phyloP scores from a whole-genome alignment of 2,797 vertebrate genomes.

The Zenarchopterus dispar region DNA sequence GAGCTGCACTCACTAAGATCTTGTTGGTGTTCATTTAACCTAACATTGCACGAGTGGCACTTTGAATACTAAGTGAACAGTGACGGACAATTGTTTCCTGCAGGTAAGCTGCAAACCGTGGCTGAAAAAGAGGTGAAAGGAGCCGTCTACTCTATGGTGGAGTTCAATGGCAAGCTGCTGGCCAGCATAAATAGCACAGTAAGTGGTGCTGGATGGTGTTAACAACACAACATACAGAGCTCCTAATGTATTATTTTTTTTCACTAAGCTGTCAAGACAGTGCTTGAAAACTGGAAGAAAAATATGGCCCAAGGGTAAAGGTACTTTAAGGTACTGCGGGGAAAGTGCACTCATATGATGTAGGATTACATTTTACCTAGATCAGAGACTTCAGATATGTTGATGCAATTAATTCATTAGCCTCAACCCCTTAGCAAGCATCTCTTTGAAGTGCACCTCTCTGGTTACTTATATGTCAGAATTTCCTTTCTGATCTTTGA shows the following conservation, averaged over 20 bases:
- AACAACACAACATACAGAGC: not conserved
- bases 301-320: too few relatives aligned
- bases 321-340: too few relatives aligned
- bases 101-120: slow-evolving; percentile 97
- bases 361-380: too few relatives aligned
- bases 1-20: slow-evolving; percentile 8
- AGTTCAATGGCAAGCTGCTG: slow-evolving; percentile 97
- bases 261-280: too few relatives aligned
- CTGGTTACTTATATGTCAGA: too few relatives aligned
- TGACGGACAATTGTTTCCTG: slow-evolving; percentile 31
- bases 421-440: too few relatives aligned
- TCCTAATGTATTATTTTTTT: not conserved
- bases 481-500: too few relatives aligned
- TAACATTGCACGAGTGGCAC: slow-evolving; percentile 14
- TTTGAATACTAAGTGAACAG: slow-evolving; percentile 11
- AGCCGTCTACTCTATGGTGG: slow-evolving; percentile 98
- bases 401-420: too few relatives aligned
- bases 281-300: too few relatives aligned
- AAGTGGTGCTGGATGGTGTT: slow-evolving; percentile 53
- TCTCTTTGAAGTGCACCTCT: too few relatives aligned
- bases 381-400: too few relatives aligned
- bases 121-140: slow-evolving; percentile 99
- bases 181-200: slow-evolving; percentile 99
- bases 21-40: slow-evolving; percentile 19
- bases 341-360: too few relatives aligned